phyloP scores from a whole-genome alignment of 2,888 invertebrate genomes.

The Lissonota sp. region DNA sequence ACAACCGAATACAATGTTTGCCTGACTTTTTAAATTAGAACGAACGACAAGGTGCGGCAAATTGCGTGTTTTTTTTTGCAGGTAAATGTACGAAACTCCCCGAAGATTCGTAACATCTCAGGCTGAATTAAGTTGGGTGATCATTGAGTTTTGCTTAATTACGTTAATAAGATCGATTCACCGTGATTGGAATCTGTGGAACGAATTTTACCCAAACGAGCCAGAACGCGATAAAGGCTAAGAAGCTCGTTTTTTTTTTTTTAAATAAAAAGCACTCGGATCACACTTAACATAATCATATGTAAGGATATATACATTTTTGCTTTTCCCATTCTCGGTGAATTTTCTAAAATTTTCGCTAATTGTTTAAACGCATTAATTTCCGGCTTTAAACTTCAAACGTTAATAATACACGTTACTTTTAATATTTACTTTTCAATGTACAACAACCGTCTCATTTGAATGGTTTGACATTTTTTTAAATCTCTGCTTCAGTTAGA shows the following conservation, averaged over 20 bases:
- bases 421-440: too few relatives aligned
- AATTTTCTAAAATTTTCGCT: not conserved
- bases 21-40: not conserved
- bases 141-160: not conserved
- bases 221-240: not conserved
- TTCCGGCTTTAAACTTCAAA: too few relatives aligned
- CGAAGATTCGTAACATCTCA: not conserved
- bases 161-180: too few relatives aligned
- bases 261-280: conserved; percentile 18
- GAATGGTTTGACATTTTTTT: too few relatives aligned
- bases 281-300: conserved; percentile 24
- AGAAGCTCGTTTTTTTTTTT: conserved; percentile 19
- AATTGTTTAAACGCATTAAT: too few relatives aligned
- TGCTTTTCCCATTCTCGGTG: not conserved
- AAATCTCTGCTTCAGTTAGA: too few relatives aligned
- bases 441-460: too few relatives aligned
- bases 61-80: not conserved
- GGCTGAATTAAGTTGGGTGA: not conserved
- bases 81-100: not conserved
- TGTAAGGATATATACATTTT: not conserved
- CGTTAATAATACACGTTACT: too few relatives aligned
- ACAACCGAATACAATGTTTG: not conserved
- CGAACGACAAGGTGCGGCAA: not conserved
- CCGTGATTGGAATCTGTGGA: not conserved
- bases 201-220: not conserved